phyloP scores from a whole-genome alignment of 30 jellyfish, hydroid and myxozoan genomes.

The Clytia hemisphaerica region DNA sequence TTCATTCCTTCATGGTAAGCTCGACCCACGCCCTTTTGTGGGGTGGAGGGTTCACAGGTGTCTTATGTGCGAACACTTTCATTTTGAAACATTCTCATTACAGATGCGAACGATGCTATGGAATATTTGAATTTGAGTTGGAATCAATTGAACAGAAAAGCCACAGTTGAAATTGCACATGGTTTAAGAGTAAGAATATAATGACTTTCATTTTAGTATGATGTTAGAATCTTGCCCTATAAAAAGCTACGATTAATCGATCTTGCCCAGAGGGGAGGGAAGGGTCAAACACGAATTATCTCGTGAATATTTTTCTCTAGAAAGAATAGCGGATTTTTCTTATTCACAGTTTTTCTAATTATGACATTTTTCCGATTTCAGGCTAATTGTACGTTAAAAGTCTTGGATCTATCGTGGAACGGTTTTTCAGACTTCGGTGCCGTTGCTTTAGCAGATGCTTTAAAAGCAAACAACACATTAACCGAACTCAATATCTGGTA shows the following conservation, averaged over 20 bases:
- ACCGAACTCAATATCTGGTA: constrained; percentile 66
- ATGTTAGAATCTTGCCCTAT: too few species aligned
- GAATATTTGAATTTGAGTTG: constrained; percentile 72
- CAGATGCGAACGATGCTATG: constrained; percentile 62
- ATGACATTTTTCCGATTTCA: background rate
- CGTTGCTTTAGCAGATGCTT: constrained; percentile 64
- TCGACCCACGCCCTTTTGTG: background rate
- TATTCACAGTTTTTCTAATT: too few species aligned
- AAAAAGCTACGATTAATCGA: too few species aligned
- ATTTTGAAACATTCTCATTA: too few species aligned
- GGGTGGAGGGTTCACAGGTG: too few species aligned
- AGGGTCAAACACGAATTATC: too few species aligned
- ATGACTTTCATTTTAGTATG: too few species aligned
- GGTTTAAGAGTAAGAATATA: constrained; percentile 57
- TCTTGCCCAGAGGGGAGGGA: too few species aligned
- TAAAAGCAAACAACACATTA: constrained; percentile 61
- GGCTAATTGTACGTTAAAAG: constrained; percentile 58
- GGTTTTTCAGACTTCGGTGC: constrained; percentile 83
- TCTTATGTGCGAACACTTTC: too few species aligned
- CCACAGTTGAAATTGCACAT: constrained; percentile 46
- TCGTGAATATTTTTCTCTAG: too few species aligned
- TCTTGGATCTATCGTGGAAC: constrained; percentile 73
- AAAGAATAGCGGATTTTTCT: too few species aligned
- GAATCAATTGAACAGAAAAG: constrained; percentile 80
- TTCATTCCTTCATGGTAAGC: too few species aligned